Percentiles rank a stretch among this genome's conserved stretches.
These are phyloP conservation scores for Caenorhabditis sp. DNA, from an alignment of 2,888 invertebrate species.

Conservation along the genomic window DNA sequence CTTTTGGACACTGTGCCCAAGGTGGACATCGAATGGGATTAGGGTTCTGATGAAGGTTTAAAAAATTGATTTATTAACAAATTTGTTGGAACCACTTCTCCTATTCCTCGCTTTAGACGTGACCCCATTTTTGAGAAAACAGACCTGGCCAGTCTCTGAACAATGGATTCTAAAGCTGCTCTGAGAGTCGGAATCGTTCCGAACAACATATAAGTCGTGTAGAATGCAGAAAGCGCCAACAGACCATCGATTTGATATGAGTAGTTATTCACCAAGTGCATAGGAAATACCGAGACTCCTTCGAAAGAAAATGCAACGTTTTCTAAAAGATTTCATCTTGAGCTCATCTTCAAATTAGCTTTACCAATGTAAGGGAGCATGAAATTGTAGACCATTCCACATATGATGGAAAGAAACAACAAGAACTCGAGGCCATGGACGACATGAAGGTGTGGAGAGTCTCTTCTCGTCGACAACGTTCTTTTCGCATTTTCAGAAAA, in stretches of 20 bases:
- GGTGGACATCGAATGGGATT: too few species aligned
- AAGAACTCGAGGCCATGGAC: slow-evolving; percentile 73
- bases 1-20: too few species aligned
- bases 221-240: slow-evolving; percentile 78
- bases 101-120: too few species aligned
- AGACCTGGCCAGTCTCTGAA: slow-evolving; percentile 63
- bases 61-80: too few species aligned
- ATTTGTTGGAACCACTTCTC: too few species aligned
- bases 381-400: slow-evolving; percentile 79
- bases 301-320: slow-evolving; percentile 77
- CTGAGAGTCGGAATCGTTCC: slow-evolving; percentile 52
- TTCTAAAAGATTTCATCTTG: slow-evolving; percentile 9
- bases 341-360: not conserved
- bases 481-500: slow-evolving; percentile 66
- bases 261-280: slow-evolving; percentile 80
- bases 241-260: slow-evolving; percentile 73
- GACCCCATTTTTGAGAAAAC: too few species aligned
- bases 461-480: slow-evolving; percentile 67
- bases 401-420: slow-evolving; percentile 71
- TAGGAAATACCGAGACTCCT: slow-evolving; percentile 65
- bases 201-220: slow-evolving; percentile 73
- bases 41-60: too few species aligned
- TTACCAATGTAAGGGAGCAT: slow-evolving; percentile 82
- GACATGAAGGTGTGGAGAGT: slow-evolving; percentile 64
- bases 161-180: slow-evolving; percentile 55